Evolutionary conservation across 2,113 vertebrate species (phyloP), one percentile per base, ranked within the genome.

Genomic region (Apus apus): DNA sequence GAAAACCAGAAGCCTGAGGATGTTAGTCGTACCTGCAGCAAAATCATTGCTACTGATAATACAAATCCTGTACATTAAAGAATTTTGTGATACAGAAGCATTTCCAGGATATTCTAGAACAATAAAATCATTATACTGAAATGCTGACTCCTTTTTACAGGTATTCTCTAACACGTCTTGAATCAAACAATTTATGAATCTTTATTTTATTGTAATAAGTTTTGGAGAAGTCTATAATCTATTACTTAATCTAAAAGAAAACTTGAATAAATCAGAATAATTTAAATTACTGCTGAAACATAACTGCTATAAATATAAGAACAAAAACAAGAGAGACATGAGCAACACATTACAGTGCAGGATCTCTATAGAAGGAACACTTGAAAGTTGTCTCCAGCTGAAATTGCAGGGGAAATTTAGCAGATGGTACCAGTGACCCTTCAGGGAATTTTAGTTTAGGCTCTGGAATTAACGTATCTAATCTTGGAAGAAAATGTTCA

Each of bases 251-350:
- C 0, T 1, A 66, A 62, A 68, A 66, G 56, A 51, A 70, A 66
- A 53, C 4, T 40, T 84, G 5, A n/a, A 48, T 61, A 71, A 51
- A 81, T 78, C 20, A 67, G 57, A 68, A 75, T 87, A 57, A 68
- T 45, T 74, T 79, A 50, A 89, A 43, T 46, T 62, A 8, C 18
- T 89, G 16, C 19, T 84, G 36, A 75, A 89, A 46, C 15, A 6
- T 74, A 71, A 58, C 16, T 90, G 17, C 62, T 74, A 27, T 43
- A 78, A 78, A 62, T 48, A 9, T 4, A 67, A 53, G 8, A 18
- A 34, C 19, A 67, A 72, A 50, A 26, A 0, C 4, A 7, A 8
- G 17, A 68, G 32, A 38, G 3, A 40, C 15, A 8, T 1, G 1
- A 60, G 21, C 30, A 75, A 30, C 9, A 10, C 3, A 6, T 34